Base-by-base conservation (phyloP, 2,113 vertebrate species). In the Hydrolagus affinis region DNA sequence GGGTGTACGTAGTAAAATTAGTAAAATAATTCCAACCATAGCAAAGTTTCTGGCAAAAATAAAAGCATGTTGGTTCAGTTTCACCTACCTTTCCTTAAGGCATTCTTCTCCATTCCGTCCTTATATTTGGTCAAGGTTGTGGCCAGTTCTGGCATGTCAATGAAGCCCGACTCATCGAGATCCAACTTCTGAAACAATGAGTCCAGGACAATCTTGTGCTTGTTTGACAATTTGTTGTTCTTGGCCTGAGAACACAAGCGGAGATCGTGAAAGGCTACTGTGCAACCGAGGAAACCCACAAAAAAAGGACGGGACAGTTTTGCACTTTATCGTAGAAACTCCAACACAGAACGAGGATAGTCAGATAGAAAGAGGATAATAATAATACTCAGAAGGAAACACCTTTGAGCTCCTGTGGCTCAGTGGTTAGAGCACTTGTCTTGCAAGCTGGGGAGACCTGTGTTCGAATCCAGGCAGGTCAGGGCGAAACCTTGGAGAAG, bases 111-210 rank as follows among this genome's bases (percentile, higher is more conserved):
- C 90, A 88, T 90, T 85, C 89, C 91, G 32, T 91, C 91, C 77
- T 93, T 90, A 68, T 93, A 94, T 56, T 86, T 88, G 21, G 74
- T 88, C 30, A 95, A 86, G 85, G 91, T 74, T 85, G 88, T 80
- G 85, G 89, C 87, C 70, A 95, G 86, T 76, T 95, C 92, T 30
- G 87, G 72, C 85, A 94, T 86, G 60, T 93, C 86, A 76, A 95
- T 86, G 70, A 90, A 93, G 0, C 93, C 94, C 1, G 89, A 91
- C 0, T 88, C 86, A 25, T 90, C 89, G 9, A 56, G 90, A 86
- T 95, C 94, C 94, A 94, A 95, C 69, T 92, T 94, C 64, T 92
- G 87, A 14, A 95, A 95, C 3, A 95, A 90, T 0, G 92, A 89
- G 62, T 92, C 88, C 66, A 94, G 59, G 64, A 94, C 91, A 70